These are phyloP conservation scores for Caranx melampygus DNA, from an alignment of 2,113 vertebrate species.

Conservation along the genomic window DNA sequence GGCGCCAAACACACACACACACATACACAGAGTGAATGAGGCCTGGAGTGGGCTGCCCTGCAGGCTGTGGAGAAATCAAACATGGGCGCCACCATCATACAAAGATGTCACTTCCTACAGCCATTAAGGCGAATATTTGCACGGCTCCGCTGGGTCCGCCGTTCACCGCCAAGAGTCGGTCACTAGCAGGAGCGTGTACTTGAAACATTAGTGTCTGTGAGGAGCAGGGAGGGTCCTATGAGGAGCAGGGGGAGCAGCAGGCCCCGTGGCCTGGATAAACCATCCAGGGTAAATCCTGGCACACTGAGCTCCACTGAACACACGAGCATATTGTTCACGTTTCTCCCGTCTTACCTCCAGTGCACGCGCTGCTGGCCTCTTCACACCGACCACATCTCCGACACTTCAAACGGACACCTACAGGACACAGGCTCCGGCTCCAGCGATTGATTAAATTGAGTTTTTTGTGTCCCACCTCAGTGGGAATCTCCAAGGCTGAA, in stretches of 20 bases:
- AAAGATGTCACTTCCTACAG: conserved; percentile 77
- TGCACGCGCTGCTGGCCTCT: conserved; percentile 32
- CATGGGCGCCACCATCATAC: conserved; percentile 77
- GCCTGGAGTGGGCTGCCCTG: conserved; percentile 60
- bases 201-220: not conserved
- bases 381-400: conserved; percentile 5
- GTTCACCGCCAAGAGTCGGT: accelerated
- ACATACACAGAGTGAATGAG: conserved; percentile 7
- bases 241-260: conserved; percentile 41
- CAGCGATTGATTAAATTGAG: not conserved
- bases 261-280: conserved; percentile 74
- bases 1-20: conserved; percentile 80
- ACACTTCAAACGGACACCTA: not conserved
- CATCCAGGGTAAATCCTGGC: conserved; percentile 72
- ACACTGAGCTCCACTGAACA: conserved; percentile 63
- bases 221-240: no score
- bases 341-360: conserved; percentile 77
- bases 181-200: accelerated
- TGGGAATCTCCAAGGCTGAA: conserved; percentile 72
- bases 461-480: conserved; percentile 59
- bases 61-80: conserved; percentile 69
- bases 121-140: conserved; percentile 1
- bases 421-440: not conserved
- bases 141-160: accelerated
- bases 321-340: conserved; percentile 78